These are phyloP conservation scores for Subacronicta megacephala DNA, from an alignment of 2,888 invertebrate genomes.

Conservation along the genomic window DNA sequence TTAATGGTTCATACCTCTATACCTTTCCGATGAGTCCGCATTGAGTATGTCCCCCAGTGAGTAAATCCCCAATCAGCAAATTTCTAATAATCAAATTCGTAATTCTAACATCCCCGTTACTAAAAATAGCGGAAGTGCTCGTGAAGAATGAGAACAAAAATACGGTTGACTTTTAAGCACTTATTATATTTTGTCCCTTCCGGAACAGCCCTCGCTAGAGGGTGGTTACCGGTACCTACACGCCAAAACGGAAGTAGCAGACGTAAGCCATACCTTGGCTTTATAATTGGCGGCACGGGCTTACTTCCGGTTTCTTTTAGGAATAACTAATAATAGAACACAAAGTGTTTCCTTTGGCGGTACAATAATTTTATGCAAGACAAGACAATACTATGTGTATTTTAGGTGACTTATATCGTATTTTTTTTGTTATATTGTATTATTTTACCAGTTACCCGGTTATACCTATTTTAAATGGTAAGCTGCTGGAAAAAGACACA, in stretches of 20 bases:
- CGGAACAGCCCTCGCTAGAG: slow-evolving; percentile 82
- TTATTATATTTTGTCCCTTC: slow-evolving; percentile 85
- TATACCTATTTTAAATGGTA: too few species aligned
- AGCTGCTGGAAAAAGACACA: too few species aligned
- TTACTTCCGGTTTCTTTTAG: slow-evolving; percentile 78
- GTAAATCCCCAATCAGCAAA: too few species aligned
- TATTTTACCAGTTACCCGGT: too few species aligned
- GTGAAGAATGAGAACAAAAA: slow-evolving; percentile 76
- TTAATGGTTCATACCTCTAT: too few species aligned
- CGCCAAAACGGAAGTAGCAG: slow-evolving; percentile 87
- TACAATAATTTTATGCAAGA: not conserved
- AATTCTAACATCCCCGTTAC: too few species aligned
- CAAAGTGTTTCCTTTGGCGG: slow-evolving; percentile 44
- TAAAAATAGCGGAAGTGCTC: slow-evolving; percentile 71
- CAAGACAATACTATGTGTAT: too few species aligned
- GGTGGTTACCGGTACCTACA: slow-evolving; percentile 75
- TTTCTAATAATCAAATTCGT: too few species aligned
- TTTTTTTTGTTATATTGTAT: too few species aligned
- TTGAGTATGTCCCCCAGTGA: too few species aligned
- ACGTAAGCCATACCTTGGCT: slow-evolving; percentile 80
- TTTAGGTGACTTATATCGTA: not conserved
- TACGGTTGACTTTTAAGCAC: slow-evolving; percentile 80
- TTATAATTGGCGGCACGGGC: slow-evolving; percentile 86
- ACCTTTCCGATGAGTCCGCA: too few species aligned
- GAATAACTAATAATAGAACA: slow-evolving; percentile 58